Evolutionary conservation across 2,113 vertebrate genomes (phyloP).

Genomic region (Neomonachus schauinslandi): DNA sequence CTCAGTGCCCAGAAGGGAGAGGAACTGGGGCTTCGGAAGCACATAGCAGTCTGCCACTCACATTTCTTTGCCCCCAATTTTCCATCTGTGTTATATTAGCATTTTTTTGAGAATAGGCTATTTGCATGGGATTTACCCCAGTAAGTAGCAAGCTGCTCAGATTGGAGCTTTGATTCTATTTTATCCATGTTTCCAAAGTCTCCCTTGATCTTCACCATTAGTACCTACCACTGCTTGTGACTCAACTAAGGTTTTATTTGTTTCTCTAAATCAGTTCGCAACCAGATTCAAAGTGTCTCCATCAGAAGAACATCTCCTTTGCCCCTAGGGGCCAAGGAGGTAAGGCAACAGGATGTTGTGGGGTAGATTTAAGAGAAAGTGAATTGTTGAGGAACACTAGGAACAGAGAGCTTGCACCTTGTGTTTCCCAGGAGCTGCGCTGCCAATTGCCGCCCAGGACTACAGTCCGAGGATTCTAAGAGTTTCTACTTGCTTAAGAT

Average conservation of each 20-base stretch:
- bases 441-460: not conserved
- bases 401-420: not conserved
- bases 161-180: not conserved
- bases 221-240: too few species aligned
- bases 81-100: not conserved
- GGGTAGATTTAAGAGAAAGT: not conserved
- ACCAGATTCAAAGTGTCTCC: not conserved
- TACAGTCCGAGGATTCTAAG: rapidly evolving
- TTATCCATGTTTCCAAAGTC: not conserved
- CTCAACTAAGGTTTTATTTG: not conserved
- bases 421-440: not conserved
- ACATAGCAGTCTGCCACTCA: rapidly evolving
- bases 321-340: not conserved
- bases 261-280: not conserved
- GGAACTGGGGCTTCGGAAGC: not conserved
- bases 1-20: not conserved
- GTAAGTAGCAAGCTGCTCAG: not conserved
- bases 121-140: not conserved
- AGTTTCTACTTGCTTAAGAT: not conserved
- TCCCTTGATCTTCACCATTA: not conserved
- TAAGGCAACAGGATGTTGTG: not conserved
- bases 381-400: not conserved
- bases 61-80: not conserved
- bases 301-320: not conserved
- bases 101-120: not conserved